Base-by-base conservation (phyloP, 2,113 vertebrate genomes). In the Pituophis catenifer region DNA sequence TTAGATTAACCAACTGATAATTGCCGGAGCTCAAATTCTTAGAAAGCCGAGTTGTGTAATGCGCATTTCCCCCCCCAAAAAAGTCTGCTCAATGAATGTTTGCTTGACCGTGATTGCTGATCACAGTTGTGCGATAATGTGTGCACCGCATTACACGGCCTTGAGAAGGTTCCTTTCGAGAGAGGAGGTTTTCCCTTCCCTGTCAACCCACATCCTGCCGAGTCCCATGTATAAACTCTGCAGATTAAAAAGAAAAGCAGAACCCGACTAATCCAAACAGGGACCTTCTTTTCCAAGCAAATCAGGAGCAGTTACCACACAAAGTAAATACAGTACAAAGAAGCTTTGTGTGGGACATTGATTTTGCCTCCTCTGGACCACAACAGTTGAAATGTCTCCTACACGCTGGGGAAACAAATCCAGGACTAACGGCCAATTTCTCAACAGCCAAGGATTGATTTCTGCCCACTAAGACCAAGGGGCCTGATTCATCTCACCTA, bases 131-230 rank as follows among this genome's bases (percentile, higher is more conserved):
- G 86, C 2, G 53, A 38, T n/a, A 70, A 70, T 89, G 54, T 89
- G 53, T 38, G 48, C n/a, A 33, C 54, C 88, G 38, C 26, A 57
- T 50, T 13, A 13, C 5, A 86, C 1, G 48, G 88, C 55, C 75
- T 44, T 44, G 88, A 26, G 55, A 58, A 89, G 6, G 7, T 58
- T 89, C 44, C 88, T 89, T 89, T 8, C 59, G 89, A 75, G 4
- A 38, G 75, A 33, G 59, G 92, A 95, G 59, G 92, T 94, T 93
- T 94, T 92, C 19, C 62, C 90, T 11, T 92, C 17, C 81, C 92
- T 93, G 89, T 26, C 33, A 65, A 54, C 94, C 59, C 9, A 89
- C 90, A 81, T 91, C 3, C 62, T 92, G 81, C 92, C 38, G 54
- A 92, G 93, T 21, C 26, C 26, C 55, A 29, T 29, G 91, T 2